Base-by-base conservation (phyloP, 1,140 invertebrate genomes). In the Drosophila sp. region DNA sequence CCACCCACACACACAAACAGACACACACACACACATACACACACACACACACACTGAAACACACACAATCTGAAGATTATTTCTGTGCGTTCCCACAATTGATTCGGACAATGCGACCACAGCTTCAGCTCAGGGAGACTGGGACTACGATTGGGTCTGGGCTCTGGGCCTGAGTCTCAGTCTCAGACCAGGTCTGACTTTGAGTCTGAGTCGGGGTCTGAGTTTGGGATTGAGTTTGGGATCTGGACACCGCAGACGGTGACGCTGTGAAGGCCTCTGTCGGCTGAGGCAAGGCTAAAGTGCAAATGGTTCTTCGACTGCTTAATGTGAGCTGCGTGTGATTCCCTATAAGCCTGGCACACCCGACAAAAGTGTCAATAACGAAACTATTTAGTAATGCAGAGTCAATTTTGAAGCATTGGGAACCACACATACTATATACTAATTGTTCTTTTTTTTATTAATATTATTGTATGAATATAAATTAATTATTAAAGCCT, bases 11-110 rank as follows among this genome's bases (percentile, higher is more conserved):
- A 34, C 32, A 57, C 36, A 46, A 40, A 41, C 58, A 59, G 43
- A 61, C 57, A 64, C 63, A 41, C 36, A 32, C 34, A 76, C 81
- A 86, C 73, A 75, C 81, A 80, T 78, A 58, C 74, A 46, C 41
- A 41, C 38, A 32, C 21, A 43, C 36, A 25, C 54, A 41, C 27
- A 29, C 41, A 67, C 46, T 41, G 25, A 46, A 8, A 59, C 25
- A 32, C 70, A 38, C 69, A 66, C 70, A 32, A 53, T 43, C 50
- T 75, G 41, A 32, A 69, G 78, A 86, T 86, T 80, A 78, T 84
- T 81, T 65, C 75, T 69, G 78, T 87, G 82, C 82, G 78, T 81
- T 86, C 82, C 82, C 81, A 86, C 81, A 86, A 86, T 87, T 82
- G 78, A 89, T 82, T 89, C 83, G 79, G 83, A 87, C 82, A 87